phyloP scores from a whole-genome alignment of 2,797 vertebrate genomes.

The Todus mexicanus region DNA sequence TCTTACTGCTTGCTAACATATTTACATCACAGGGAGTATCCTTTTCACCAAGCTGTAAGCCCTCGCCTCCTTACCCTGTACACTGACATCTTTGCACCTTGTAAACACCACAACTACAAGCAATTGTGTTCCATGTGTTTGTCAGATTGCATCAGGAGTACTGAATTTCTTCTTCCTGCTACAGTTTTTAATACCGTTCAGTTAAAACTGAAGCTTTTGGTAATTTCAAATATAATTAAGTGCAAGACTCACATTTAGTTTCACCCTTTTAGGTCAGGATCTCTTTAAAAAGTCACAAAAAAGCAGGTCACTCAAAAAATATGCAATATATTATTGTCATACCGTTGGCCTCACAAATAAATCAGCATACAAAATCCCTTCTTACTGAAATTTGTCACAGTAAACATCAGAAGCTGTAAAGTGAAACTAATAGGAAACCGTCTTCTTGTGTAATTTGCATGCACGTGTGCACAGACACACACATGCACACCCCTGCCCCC shows the following conservation, averaged over 20 bases:
- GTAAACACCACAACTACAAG: conserved; percentile 28
- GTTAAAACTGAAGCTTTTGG: background rate
- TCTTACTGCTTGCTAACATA: background rate
- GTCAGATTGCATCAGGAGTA: conserved; percentile 20
- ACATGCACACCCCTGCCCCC: background rate
- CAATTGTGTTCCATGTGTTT: conserved; percentile 32
- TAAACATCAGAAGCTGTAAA: conserved; percentile 42
- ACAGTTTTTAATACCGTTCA: background rate
- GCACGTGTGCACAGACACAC: background rate
- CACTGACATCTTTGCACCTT: conserved; percentile 40
- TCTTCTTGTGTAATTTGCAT: background rate
- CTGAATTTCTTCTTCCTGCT: background rate
- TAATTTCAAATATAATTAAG: background rate
- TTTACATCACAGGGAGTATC: background rate
- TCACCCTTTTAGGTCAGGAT: background rate
- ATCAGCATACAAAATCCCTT: conserved; percentile 33
- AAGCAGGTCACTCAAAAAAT: background rate
- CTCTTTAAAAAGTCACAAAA: conserved; percentile 2
- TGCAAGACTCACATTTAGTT: background rate
- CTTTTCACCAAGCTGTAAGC: background rate
- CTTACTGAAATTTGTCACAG: conserved; percentile 44
- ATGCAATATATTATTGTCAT: background rate
- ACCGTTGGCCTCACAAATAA: conserved; percentile 19
- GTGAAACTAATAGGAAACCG: background rate
- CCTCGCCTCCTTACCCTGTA: background rate